Evolutionary conservation across 2,797 vertebrate species (phyloP), one percentile per base, ranked within the genome.

Genomic region (Halcyon badia): DNA sequence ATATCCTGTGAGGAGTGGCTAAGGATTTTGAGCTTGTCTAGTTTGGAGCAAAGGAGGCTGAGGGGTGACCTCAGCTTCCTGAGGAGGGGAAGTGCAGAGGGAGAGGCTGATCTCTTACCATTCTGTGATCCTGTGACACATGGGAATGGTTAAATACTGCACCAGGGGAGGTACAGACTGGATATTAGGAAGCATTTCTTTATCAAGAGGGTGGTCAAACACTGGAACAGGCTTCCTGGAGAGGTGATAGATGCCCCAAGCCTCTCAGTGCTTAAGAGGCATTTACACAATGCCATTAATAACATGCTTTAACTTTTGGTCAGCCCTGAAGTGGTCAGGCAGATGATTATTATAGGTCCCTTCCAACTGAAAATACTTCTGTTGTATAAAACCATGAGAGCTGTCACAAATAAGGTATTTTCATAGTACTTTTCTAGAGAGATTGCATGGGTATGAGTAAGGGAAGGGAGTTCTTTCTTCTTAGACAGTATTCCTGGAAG

Each of bases 381-480:
- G 1, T 37, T 86, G 61, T 19, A n/a, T 44, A 64, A 20, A 71
- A 37, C 24, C 39, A 6, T n/a, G 49, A 6, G 17, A 48, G 9
- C 30, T 58, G 14, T 42, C 61, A 58, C 9, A 65, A 56, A 33
- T 57, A 33, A n/a, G 20, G n/a, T 24, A 3, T 62, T 81, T 81
- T 75, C 1, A 0, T 44, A 24, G 39, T 60, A 14, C 39, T 91
- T 82, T 19, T 41, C 24, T 66, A 11, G 72, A 51, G 56, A 46
- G 18, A 39, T 75, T 65, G 4, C 1, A 3, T 58, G 33, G 24
- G 2, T 46, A 12, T 33, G 33, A 69, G 20, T 44, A 69, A 0
- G 0, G 26, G 39, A 87, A 84, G 30, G 31, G n/a, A 60, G 6
- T 8, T 70, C 7, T 2, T 14, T 60, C 11, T 51, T 85, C 64